Evolutionary conservation across 2,888 invertebrate genomes (phyloP).

Genomic region (Cerastoderma edule): DNA sequence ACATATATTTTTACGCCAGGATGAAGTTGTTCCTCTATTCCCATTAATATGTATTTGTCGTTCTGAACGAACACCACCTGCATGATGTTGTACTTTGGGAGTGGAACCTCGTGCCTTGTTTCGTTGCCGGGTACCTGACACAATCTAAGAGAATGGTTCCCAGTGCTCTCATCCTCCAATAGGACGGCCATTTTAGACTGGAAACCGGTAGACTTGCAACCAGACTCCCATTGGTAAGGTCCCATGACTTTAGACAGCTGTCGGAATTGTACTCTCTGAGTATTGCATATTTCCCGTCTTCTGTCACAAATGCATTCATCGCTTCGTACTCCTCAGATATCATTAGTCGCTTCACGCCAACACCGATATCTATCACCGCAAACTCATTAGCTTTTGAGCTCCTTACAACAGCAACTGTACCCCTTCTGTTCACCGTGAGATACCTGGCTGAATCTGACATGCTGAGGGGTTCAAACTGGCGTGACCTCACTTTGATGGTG

Average conservation of each 20-base stretch:
- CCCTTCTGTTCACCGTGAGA: slow-evolving; percentile 40
- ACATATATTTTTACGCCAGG: slow-evolving; percentile 52
- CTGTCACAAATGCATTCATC: slow-evolving; percentile 58
- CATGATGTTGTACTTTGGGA: slow-evolving; percentile 45
- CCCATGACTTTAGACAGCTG: slow-evolving; percentile 62
- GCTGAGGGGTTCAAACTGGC: slow-evolving; percentile 58
- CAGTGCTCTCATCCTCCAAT: too few relatives aligned
- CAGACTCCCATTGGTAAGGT: slow-evolving; percentile 52
- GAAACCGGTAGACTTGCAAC: slow-evolving; percentile 48
- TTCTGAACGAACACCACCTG: slow-evolving; percentile 50
- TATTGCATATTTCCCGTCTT: slow-evolving; percentile 65
- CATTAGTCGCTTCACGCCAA: slow-evolving; percentile 46
- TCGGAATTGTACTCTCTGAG: slow-evolving; percentile 61
- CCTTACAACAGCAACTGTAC: slow-evolving; percentile 54
- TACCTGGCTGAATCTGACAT: slow-evolving; percentile 62
- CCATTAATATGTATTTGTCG: slow-evolving; percentile 48
- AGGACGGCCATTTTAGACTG: too few relatives aligned
- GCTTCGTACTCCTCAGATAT: slow-evolving; percentile 59
- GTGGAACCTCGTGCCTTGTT: slow-evolving; percentile 22
- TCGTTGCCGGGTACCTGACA: slow-evolving; percentile 39
- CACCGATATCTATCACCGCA: slow-evolving; percentile 55
- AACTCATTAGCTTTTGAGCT: slow-evolving; percentile 61
- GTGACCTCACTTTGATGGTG: slow-evolving; percentile 35
- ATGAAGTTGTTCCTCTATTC: slow-evolving; percentile 46
- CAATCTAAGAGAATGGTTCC: slow-evolving; percentile 44